A percentile compares a stretch with the other conserved stretches of the same genome.
Evolutionary conservation across 2,797 vertebrate species (phyloP).

Genomic region (Mormyrus proboscirostris): DNA sequence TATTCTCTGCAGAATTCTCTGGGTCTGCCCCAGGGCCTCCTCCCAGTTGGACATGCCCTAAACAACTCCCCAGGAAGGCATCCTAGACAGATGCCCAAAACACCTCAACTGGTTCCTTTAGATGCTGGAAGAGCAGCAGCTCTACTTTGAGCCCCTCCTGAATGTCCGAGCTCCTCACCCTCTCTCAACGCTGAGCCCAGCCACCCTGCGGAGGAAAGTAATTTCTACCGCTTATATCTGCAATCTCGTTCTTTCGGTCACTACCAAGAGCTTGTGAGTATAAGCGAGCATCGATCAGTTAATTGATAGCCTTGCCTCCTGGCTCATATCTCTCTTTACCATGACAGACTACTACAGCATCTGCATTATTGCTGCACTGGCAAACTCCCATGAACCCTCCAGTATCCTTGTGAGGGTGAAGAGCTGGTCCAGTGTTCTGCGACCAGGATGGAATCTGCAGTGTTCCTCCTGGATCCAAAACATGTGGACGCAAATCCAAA

Average conservation of each 20-base stretch:
- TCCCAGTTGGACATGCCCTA: background rate
- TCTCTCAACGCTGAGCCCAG: background rate
- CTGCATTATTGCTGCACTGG: background rate
- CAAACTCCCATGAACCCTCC: background rate
- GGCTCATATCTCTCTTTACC: background rate
- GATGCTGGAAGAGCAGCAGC: background rate
- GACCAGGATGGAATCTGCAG: background rate
- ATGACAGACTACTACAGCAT: background rate
- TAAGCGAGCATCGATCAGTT: background rate
- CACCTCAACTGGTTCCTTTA: background rate
- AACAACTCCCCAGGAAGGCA: background rate
- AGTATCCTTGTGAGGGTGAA: background rate
- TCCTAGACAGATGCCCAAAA: background rate
- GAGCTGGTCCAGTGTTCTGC: background rate
- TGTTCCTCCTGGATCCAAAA: background rate
- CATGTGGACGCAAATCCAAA: background rate
- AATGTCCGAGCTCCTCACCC: background rate
- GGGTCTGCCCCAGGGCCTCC: background rate
- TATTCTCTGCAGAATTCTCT: background rate
- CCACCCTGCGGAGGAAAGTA: background rate
- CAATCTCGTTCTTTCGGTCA: background rate
- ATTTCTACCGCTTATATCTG: background rate
- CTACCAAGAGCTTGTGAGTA: background rate
- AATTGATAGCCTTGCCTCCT: background rate
- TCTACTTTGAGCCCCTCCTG: background rate